These are phyloP conservation scores for Omphaloscelis lunosa DNA, from an alignment of 2,888 invertebrate genomes.

Conservation along the genomic window DNA sequence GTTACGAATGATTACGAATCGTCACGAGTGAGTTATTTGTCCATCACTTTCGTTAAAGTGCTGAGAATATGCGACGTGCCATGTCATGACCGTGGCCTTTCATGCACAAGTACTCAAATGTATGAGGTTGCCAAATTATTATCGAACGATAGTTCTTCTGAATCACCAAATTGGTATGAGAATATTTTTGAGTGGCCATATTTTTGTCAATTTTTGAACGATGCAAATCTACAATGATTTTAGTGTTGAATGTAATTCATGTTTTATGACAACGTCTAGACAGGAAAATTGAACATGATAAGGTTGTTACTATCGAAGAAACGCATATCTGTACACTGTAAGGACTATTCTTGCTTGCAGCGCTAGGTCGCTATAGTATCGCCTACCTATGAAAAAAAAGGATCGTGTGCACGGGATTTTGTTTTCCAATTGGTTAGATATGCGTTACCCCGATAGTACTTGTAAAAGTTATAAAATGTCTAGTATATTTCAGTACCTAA, in stretches of 20 bases:
- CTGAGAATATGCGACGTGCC: slow-evolving; percentile 68
- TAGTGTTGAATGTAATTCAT: slow-evolving; percentile 15
- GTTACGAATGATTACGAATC: slow-evolving; percentile 52
- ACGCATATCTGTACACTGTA: too few relatives aligned
- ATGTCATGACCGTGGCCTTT: slow-evolving; percentile 75
- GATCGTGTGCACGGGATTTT: too few relatives aligned
- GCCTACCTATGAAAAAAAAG: too few relatives aligned
- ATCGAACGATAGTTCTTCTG: slow-evolving; percentile 6
- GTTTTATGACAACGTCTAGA: slow-evolving; percentile 31
- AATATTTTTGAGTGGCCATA: slow-evolving; percentile 15
- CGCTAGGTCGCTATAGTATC: too few relatives aligned
- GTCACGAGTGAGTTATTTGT: slow-evolving; percentile 69
- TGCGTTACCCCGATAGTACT: too few relatives aligned
- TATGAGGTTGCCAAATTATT: slow-evolving; percentile 4
- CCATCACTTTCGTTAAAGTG: slow-evolving; percentile 70
- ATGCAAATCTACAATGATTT: slow-evolving; percentile 13
- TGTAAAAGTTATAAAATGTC: too few relatives aligned
- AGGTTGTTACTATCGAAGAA: background rate
- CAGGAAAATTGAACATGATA: slow-evolving; percentile 14
- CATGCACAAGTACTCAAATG: slow-evolving; percentile 27
- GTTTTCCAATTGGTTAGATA: too few relatives aligned
- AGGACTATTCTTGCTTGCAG: too few relatives aligned
- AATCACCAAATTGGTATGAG: slow-evolving; percentile 26
- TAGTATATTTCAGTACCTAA: background rate
- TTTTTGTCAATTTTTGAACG: background rate